Evolutionary conservation across 1,140 invertebrate species (phyloP), one percentile per base, ranked within the genome.

Genomic region (Sipha flava): DNA sequence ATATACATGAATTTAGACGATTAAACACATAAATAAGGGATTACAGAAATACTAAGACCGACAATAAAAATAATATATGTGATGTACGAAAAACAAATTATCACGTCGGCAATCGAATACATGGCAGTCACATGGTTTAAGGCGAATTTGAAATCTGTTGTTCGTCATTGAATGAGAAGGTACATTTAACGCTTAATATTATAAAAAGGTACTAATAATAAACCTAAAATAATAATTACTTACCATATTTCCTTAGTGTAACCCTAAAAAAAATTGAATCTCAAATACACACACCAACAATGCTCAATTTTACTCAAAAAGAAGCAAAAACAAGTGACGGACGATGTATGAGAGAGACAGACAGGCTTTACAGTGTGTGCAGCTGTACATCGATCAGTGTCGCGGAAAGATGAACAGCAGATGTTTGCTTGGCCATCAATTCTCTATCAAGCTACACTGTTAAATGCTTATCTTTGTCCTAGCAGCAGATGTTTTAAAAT

Each of bases 401-500:
- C 0, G 9, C n/a, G 16, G 26, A 26, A 7, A 26, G 29, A 29
- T 2, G 12, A 23, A 16, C 16, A 1, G 1, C 26, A 16, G 3
- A 31, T n/a, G 16, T 45, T 70, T 18, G 1, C 16, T 6, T 40
- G 5, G 37, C 16, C 23, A 45, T 10, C 1, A 57, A 14, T 16
- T n/a, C 3, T 26, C 2, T 1, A 18, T 47, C 12, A 29, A 26
- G 2, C 14, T 23, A 47, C 66, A 18, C 26, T 9, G 66, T 45
- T 29, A 18, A 1, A 9, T 40, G 21, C 1, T 40, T 43, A 66
- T 66, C 34, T 10, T 40, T 49, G 18, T 49, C n/a, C 7, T 31
- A 49, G n/a, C 43, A 12, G 23, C 73, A 77, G 73, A 52, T 77
- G 73, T 77, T 77, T 57, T 1, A 54, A 77, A 77, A 23, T 40